Base-by-base conservation (phyloP, 2,888 invertebrate species). In the Alcis repandata region DNA sequence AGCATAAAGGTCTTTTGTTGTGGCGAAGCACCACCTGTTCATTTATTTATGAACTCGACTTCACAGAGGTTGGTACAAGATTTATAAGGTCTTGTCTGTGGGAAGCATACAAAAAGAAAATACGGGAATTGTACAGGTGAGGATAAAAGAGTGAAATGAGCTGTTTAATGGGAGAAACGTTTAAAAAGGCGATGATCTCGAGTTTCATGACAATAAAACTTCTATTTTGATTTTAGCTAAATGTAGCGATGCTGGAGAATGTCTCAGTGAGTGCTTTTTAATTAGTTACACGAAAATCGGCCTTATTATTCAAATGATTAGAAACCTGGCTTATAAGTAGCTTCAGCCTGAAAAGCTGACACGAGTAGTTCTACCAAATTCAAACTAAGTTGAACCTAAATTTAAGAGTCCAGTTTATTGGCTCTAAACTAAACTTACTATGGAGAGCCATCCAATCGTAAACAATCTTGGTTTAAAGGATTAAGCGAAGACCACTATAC, bases 391-490 rank as follows among this genome's bases (percentile, higher is more conserved):
- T 46, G 33, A 46, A 20, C 46, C 17, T 46, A 46, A 48, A 45
- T 13, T 22, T 49, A 27, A 33, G 36, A 57, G 43, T 45, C 8
- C 19, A 46, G 41, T 27, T 46, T 45, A 38, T 19, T 41, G 46
- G 20, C 45, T 56, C 19, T 45, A 59, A 64, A 66, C 45, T 64
- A 69, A 65, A 59, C 56, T 65, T 32, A 59, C 52, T 57, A 13
- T 59, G 38, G 13, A 43, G 38, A 59, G 17, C 43, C 60, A 11
- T 49, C 56, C 67, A 68, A 67, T 64, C 67, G 67, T 59, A 64
- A 56, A 56, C 64, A 70, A 61, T 70, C 67, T 67, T 59, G 63
- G 67, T 70, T 67, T 70, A 68, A 67, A 72, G 72, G 72, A 70
- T 70, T 72, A 67, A 68, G 63, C 60, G 64, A 66, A 61, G 49